phyloP scores from a whole-genome alignment of 1,140 invertebrate genomes.

The Panagrolaimus sp. region DNA sequence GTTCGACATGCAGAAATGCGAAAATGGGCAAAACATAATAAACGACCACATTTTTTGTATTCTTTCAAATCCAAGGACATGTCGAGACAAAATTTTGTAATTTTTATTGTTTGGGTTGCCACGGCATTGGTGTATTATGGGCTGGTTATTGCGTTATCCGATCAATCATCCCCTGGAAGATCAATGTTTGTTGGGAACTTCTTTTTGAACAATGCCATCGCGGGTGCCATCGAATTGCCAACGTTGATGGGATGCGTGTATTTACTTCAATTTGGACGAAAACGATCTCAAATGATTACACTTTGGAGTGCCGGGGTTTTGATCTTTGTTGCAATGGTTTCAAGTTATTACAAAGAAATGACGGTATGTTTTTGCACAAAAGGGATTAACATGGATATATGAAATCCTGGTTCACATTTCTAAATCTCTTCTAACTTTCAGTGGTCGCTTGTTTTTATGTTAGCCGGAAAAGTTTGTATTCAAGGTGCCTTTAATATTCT shows the following conservation, averaged over 20 bases:
- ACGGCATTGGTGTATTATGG: conserved; percentile 58
- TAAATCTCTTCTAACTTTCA: conserved; percentile 24
- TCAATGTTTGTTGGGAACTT: conserved; percentile 56
- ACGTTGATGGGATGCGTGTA: conserved; percentile 55
- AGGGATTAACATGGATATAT: conserved; percentile 8
- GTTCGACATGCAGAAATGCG: conserved; percentile 40
- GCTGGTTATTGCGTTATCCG: conserved; percentile 57
- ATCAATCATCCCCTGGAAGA: conserved; percentile 54
- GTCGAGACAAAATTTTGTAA: conserved; percentile 44
- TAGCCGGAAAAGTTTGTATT: conserved; percentile 55
- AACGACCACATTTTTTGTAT: conserved; percentile 53
- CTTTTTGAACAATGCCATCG: conserved; percentile 58
- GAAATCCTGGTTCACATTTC: not conserved
- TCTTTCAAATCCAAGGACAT: conserved; percentile 48
- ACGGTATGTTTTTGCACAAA: conserved; percentile 32
- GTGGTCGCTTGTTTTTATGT: conserved; percentile 54
- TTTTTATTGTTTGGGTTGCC: conserved; percentile 55
- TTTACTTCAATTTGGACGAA: conserved; percentile 52
- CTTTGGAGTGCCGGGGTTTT: conserved; percentile 49
- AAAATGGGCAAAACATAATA: conserved; percentile 51
- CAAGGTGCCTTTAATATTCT: conserved; percentile 59
- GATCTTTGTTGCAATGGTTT: conserved; percentile 49
- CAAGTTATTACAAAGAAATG: conserved; percentile 41
- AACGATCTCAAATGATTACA: conserved; percentile 57
- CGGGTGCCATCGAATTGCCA: conserved; percentile 56